phyloP scores from a whole-genome alignment of 1,140 invertebrate species.

The Acromyrmex heyeri region DNA sequence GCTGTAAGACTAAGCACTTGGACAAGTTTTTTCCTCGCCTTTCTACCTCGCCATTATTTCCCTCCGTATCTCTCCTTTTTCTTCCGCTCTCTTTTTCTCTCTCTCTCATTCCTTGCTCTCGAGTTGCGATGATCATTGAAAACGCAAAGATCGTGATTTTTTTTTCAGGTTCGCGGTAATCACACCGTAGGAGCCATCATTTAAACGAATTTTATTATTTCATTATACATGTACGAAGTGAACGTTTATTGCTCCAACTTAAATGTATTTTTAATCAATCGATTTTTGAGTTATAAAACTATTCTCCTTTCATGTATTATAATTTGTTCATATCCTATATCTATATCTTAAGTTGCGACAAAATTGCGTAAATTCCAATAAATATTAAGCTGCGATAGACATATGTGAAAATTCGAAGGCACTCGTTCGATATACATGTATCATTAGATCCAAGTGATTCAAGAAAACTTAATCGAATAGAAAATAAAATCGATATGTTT shows the following conservation, averaged over 20 bases:
- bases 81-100: constrained; percentile 2
- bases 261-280: constrained; percentile 83
- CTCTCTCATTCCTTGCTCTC: constrained; percentile 23
- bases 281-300: constrained; percentile 84
- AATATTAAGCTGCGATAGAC: constrained; percentile 38
- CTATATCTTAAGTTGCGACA: constrained; percentile 21
- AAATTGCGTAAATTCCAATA: constrained; percentile 38
- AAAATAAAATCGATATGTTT: constrained; percentile 48
- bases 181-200: constrained; percentile 71
- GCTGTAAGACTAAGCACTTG: constrained; percentile 57
- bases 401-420: constrained; percentile 31
- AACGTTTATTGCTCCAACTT: constrained; percentile 81
- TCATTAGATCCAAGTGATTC: constrained; percentile 33
- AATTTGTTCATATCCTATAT: constrained; percentile 57
- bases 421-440: constrained; percentile 59
- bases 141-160: constrained; percentile 63
- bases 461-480: constrained; percentile 33
- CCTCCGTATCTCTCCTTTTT: constrained; percentile 2
- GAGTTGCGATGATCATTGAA: constrained; percentile 65
- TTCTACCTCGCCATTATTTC: constrained; percentile 46
- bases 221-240: constrained; percentile 79
- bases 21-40: constrained; percentile 63
- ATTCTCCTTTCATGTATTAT: constrained; percentile 77
- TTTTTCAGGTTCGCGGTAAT: constrained; percentile 66
- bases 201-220: constrained; percentile 80